phyloP scores from a whole-genome alignment of 92 coral and sea anemone genomes.

The Zoanthus gigantus region DNA sequence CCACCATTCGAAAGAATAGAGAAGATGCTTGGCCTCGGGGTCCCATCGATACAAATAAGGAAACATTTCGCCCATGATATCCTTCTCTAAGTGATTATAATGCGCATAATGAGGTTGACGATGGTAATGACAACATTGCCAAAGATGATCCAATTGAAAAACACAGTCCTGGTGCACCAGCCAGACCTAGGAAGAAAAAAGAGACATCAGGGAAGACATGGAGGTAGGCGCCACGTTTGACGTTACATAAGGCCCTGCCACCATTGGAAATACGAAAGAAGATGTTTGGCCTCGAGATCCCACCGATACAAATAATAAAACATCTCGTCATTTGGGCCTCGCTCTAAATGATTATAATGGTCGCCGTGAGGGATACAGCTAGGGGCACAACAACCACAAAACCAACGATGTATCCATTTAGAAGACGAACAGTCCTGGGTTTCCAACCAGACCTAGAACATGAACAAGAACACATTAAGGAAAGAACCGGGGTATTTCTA shows the following conservation, averaged over 20 bases:
- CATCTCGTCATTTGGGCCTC: background rate
- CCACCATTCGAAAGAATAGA: conserved; percentile 25
- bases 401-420: conserved; percentile 11
- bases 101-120: background rate
- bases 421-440: background rate
- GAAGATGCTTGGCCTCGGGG: conserved; percentile 32
- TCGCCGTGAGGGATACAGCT: conserved; percentile 10
- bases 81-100: background rate
- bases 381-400: conserved; percentile 1
- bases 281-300: conserved; percentile 32
- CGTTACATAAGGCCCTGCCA: conserved; percentile 29
- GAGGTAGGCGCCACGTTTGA: conserved; percentile 37
- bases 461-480: conserved; percentile 34
- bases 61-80: background rate
- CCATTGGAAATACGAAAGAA: conserved; percentile 26
- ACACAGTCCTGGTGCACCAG: background rate
- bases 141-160: background rate
- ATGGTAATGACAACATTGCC: background rate
- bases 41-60: conserved; percentile 22
- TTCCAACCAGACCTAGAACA: conserved; percentile 19
- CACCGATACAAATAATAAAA: conserved; percentile 26
- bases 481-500: conserved; percentile 34
- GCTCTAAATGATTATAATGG: conserved; percentile 2
- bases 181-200: conserved; percentile 21
- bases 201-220: conserved; percentile 33